Evolutionary conservation across 2,797 vertebrate species (phyloP), one percentile per base, ranked within the genome.

Genomic region (Enteromius thamalakanensis): DNA sequence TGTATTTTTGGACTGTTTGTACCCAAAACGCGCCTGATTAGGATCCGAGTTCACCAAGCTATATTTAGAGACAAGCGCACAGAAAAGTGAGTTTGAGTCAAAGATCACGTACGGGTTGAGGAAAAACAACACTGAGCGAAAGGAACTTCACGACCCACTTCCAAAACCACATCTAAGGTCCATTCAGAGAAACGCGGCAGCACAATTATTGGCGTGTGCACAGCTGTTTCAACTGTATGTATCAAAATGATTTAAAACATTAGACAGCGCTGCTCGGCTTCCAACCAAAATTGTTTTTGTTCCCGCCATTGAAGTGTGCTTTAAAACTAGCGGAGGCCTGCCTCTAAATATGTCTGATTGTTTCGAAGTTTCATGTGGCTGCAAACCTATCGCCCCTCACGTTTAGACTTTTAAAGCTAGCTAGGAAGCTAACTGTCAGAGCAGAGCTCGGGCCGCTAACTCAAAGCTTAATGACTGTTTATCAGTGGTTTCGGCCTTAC

Each of bases 1-100:
- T 15, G 64, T 85, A 88, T 87, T 86, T 88, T 70, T 84, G 76
- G 79, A 81, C 64, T 81, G 71, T 87, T 87, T 86, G 75, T 86
- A 79, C 51, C 79, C 72, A 84, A 86, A 86, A 71, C 45, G 21
- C 7, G 11, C 37, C 53, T 88, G 49, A 82, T 78, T 82, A 80
- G 78, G 32, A 79, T 55, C 71, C 62, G 9, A 76, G 45, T 65
- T 34, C 62, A 34, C 62, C 15, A 0, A 42, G 87, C 84, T 87
- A 88, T 86, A 86, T 86, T 85, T 87, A 87, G 86, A 76, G 37
- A 62, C 65, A 68, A 80, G 26, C 47, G 37, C 70, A 62, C 21
- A 83, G 47, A 69, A 53, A 65, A 47, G 21, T 75, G 64, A 86
- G 76, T 81, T 60, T 72, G 58, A 79, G 68, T 85, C 49, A 78